Conservation (phyloP, 2,888 invertebrate species). For the Drosophila ustulata region DNA sequence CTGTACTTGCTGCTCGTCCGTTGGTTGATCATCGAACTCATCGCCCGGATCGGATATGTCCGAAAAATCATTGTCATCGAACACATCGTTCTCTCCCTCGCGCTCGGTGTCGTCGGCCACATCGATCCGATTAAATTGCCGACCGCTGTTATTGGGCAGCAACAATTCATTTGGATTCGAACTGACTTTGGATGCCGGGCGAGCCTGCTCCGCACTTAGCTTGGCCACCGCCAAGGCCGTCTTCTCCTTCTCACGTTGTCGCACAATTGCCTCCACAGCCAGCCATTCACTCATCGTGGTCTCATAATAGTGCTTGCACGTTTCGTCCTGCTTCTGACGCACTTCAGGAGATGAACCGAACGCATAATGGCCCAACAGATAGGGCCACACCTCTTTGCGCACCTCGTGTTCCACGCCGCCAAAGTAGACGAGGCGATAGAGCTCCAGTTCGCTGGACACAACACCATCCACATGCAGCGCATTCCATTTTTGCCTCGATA, state of each 20-base stretch:
- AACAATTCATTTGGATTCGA: constrained; percentile 18
- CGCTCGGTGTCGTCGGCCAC: constrained; percentile 68
- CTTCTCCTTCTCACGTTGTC: constrained; percentile 92
- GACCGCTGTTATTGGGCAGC: constrained; percentile 29
- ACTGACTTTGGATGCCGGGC: constrained; percentile 85
- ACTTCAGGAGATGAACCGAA: constrained; percentile 90
- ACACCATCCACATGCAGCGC: constrained; percentile 88
- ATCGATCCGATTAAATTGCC: constrained; percentile 7
- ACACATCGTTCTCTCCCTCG: constrained; percentile 86
- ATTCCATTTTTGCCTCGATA: constrained; percentile 92
- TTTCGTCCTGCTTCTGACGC: constrained; percentile 88
- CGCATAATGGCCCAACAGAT: constrained; percentile 92
- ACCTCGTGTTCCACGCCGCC: constrained; percentile 93
- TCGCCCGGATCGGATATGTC: constrained; percentile 86
- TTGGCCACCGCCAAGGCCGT: constrained; percentile 94
- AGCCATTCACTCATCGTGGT: constrained; percentile 98
- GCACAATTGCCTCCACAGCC: constrained; percentile 96
- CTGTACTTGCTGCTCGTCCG: constrained; percentile 26
- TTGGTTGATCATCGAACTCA: constrained; percentile 66
- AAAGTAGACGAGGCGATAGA: constrained; percentile 93
- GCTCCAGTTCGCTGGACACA: constrained; percentile 88
- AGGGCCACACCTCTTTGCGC: constrained; percentile 94
- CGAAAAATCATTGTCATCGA: constrained; percentile 86
- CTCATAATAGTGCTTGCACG: constrained; percentile 92
- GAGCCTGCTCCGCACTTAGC: constrained; percentile 84